A percentile compares a stretch with the other conserved stretches of the same genome.
Evolutionary conservation across 2,113 vertebrate species (phyloP).

Genomic region (Paramisgurnus dabryanus): DNA sequence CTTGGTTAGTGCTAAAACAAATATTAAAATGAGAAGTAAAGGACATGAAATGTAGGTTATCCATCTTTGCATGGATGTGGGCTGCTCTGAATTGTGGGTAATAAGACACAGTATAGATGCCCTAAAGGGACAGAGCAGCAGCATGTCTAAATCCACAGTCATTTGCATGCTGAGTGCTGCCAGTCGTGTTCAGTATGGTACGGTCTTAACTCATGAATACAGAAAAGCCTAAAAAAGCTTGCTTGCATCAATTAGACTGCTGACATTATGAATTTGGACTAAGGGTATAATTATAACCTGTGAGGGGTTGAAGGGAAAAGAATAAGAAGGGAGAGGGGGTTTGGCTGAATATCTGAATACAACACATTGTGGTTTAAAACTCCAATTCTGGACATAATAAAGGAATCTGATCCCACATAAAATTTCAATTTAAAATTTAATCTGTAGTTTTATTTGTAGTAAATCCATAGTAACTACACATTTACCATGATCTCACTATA

Average conservation of each 20-base stretch:
- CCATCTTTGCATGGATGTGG: conserved; percentile 35
- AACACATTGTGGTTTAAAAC: too few species aligned
- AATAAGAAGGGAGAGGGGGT: neutral
- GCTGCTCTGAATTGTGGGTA: conserved; percentile 60
- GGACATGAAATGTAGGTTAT: conserved; percentile 26
- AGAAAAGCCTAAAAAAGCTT: conserved; percentile 63
- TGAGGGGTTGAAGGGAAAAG: conserved; percentile 57
- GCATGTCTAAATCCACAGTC: conserved; percentile 68
- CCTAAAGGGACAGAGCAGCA: conserved; percentile 64
- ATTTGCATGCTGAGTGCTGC: conserved; percentile 72
- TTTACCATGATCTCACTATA: too few species aligned
- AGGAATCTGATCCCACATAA: neutral
- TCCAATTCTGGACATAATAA: neutral
- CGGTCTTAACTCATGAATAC: conserved; percentile 73
- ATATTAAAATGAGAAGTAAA: conserved; percentile 4
- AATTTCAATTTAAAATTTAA: neutral
- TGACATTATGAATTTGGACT: conserved; percentile 80
- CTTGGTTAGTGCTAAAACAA: neutral
- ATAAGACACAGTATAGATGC: conserved; percentile 51
- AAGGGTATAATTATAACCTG: conserved; percentile 75
- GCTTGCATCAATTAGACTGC: conserved; percentile 77
- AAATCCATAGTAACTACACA: too few species aligned
- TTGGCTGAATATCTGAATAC: neutral
- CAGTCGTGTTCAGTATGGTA: conserved; percentile 67
- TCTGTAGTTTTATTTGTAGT: too few species aligned